phyloP scores from a whole-genome alignment of 2,113 vertebrate genomes.

The Eclectus roratus region DNA sequence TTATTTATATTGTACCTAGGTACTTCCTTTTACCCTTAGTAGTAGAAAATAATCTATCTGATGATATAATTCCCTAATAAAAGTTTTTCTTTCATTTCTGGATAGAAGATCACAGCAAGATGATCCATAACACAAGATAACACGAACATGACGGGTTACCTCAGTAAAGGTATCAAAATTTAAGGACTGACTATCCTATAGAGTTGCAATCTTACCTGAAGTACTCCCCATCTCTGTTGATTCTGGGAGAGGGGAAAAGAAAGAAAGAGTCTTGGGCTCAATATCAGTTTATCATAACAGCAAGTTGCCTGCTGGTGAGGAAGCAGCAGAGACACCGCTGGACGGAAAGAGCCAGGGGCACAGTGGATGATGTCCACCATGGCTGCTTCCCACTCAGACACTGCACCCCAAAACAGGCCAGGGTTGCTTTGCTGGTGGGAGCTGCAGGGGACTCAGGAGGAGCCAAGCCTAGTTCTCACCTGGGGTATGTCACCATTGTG shows the following conservation, averaged over 20 bases:
- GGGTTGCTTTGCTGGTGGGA: background rate
- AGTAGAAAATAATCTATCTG: background rate
- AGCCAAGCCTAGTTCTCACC: background rate
- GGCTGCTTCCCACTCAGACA: background rate
- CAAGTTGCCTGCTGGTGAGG: background rate
- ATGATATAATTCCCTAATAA: background rate
- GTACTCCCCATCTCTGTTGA: background rate
- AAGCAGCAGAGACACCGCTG: background rate
- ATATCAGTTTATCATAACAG: background rate
- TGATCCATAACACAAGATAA: background rate
- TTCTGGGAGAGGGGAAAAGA: background rate
- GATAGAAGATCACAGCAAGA: background rate
- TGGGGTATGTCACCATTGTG: background rate
- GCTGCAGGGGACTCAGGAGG: background rate
- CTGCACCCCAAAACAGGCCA: accelerated
- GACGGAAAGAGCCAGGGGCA: background rate
- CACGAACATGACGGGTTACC: background rate
- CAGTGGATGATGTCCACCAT: accelerated
- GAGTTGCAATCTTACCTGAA: background rate
- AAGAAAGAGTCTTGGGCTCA: background rate
- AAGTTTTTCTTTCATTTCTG: background rate
- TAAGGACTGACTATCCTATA: background rate
- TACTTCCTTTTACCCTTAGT: background rate
- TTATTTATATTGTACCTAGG: background rate
- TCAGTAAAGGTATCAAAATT: background rate